A percentile compares a stretch with the other conserved stretches of the same genome.
These are phyloP conservation scores for Megalops atlanticus DNA, from an alignment of 2,113 vertebrate species.

Conservation along the genomic window DNA sequence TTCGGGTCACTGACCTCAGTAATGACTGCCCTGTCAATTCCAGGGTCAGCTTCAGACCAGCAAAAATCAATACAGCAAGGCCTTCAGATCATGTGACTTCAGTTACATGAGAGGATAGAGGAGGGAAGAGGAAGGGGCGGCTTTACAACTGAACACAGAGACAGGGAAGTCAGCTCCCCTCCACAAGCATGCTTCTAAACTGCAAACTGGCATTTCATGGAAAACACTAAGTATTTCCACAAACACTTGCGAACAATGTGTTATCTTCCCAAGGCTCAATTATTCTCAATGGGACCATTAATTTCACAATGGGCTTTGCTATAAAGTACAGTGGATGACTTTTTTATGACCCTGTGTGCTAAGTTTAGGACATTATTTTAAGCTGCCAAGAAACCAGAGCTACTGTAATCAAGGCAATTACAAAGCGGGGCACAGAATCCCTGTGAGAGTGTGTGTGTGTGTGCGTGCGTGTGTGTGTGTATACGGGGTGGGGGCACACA, in stretches of 20 bases:
- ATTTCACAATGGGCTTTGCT: background rate
- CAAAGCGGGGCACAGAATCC: too few species aligned
- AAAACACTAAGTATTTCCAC: background rate
- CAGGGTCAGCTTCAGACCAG: background rate
- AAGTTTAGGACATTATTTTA: background rate
- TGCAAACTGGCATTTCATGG: background rate
- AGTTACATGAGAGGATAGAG: background rate
- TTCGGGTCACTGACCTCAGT: background rate
- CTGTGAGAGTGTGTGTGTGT: too few species aligned
- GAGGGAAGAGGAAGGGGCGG: background rate
- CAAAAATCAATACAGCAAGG: slow-evolving; percentile 10
- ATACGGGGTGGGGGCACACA: too few species aligned
- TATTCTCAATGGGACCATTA: background rate
- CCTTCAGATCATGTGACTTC: background rate
- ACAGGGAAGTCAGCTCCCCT: background rate
- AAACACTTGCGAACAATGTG: background rate
- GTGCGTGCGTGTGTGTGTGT: too few species aligned
- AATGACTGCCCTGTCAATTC: slow-evolving; percentile 14
- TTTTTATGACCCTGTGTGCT: background rate
- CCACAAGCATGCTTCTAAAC: background rate
- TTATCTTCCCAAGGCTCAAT: background rate
- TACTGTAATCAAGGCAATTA: background rate
- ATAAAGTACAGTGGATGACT: background rate
- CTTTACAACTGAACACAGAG: background rate
- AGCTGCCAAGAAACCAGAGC: background rate